Percentiles rank a stretch among this genome's conserved stretches.
phyloP scores from a whole-genome alignment of 2,113 vertebrate genomes.

The Tachysurus fulvidraco region DNA sequence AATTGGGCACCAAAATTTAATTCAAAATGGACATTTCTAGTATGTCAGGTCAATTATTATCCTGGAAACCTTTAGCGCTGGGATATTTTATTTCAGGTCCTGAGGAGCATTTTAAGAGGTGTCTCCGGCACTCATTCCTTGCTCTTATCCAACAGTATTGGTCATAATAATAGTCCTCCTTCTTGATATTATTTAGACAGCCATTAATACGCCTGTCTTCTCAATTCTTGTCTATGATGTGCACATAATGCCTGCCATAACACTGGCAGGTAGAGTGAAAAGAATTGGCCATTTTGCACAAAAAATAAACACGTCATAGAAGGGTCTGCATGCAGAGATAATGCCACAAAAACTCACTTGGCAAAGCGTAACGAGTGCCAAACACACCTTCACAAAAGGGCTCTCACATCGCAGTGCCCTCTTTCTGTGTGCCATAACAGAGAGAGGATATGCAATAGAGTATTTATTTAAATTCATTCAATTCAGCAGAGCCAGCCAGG shows the following conservation, averaged over 20 bases:
- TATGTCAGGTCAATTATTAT: not conserved
- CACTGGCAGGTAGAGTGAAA: slow-evolving; percentile 1
- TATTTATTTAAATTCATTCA: slow-evolving; percentile 23
- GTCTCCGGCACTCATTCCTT: not conserved
- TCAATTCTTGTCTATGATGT: slow-evolving; percentile 41
- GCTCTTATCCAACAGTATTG: slow-evolving; percentile 25
- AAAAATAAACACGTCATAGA: slow-evolving; percentile 41
- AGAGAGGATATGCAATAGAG: slow-evolving; percentile 26
- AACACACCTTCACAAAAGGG: slow-evolving; percentile 26
- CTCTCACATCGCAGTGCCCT: slow-evolving; percentile 30
- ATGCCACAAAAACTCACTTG: slow-evolving; percentile 36
- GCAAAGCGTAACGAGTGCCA: slow-evolving; percentile 12
- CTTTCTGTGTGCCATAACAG: slow-evolving; percentile 9
- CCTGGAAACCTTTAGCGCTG: not conserved
- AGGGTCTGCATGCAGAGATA: slow-evolving; percentile 45
- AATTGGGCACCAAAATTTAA: not conserved
- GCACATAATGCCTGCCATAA: slow-evolving; percentile 49
- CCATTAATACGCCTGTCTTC: slow-evolving; percentile 46
- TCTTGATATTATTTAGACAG: slow-evolving; percentile 30
- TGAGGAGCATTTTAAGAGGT: not conserved
- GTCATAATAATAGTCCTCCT: slow-evolving; percentile 24
- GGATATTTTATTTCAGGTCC: not conserved
- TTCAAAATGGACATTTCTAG: not conserved
- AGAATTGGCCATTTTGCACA: slow-evolving; percentile 34
- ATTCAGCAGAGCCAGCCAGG: slow-evolving; percentile 4